Percentiles rank a stretch among this genome's conserved stretches.
phyloP scores from a whole-genome alignment of 2,113 vertebrate species.

The Callithrix jacchus region DNA sequence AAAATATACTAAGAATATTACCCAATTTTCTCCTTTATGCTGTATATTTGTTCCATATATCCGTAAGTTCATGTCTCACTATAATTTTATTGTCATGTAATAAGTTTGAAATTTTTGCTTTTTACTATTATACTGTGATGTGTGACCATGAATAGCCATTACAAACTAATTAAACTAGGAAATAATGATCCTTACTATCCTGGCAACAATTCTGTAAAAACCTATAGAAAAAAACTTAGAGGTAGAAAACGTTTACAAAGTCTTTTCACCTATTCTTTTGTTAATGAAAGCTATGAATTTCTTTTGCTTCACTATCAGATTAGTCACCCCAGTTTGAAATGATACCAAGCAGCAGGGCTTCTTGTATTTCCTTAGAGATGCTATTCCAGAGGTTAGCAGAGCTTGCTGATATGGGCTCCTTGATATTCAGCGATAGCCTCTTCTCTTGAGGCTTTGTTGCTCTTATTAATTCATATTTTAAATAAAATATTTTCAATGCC shows the following conservation, averaged over 20 bases:
- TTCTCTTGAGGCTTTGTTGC: conserved; percentile 34
- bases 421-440: conserved; percentile 52
- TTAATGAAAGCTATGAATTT: background rate
- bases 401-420: conserved; percentile 64
- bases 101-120: conserved; percentile 24
- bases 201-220: background rate
- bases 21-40: background rate
- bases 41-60: background rate
- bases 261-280: background rate
- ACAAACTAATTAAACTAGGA: background rate
- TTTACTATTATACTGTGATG: background rate
- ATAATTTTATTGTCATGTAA: background rate
- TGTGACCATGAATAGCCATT: background rate
- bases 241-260: background rate
- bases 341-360: conserved; percentile 61
- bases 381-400: conserved; percentile 65
- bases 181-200: background rate
- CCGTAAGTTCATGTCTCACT: background rate
- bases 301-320: conserved; percentile 36
- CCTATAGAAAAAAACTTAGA: background rate
- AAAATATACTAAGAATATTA: background rate
- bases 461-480: conserved; percentile 43
- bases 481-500: background rate
- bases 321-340: conserved; percentile 68
- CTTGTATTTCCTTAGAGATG: conserved; percentile 63